Conservation (phyloP, 2,797 vertebrate genomes). For the Myotis myotis region DNA sequence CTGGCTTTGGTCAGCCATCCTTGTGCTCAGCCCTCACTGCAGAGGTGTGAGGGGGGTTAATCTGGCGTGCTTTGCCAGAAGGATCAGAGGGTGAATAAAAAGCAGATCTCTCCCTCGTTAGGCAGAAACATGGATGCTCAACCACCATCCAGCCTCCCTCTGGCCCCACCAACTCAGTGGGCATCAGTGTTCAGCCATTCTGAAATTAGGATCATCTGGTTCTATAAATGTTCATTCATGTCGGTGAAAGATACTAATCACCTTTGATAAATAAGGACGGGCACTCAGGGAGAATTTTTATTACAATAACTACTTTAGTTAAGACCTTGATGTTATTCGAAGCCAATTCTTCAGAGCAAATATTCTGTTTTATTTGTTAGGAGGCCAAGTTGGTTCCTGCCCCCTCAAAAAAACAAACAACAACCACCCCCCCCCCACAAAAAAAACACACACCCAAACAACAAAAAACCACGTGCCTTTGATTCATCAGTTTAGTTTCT, state of each 20-base stretch:
- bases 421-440: not conserved
- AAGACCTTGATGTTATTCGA: not conserved
- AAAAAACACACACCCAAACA: not conserved
- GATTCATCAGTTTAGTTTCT: not conserved
- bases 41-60: not conserved
- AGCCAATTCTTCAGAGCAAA: not conserved
- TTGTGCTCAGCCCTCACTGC: not conserved
- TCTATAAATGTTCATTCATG: not conserved
- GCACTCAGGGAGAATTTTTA: not conserved
- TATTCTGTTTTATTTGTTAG: constrained; percentile 44
- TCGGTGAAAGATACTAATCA: not conserved
- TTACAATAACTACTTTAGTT: not conserved
- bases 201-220: not conserved
- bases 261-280: not conserved
- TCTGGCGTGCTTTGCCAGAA: not conserved
- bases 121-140: not conserved
- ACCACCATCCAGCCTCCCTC: not conserved
- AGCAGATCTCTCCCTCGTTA: not conserved
- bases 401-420: not conserved
- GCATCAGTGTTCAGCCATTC: not conserved
- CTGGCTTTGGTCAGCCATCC: not conserved
- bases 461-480: not conserved
- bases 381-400: not conserved
- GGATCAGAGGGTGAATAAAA: not conserved
- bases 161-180: not conserved